Conservation (phyloP, 2,113 vertebrate genomes). For the Symphodus melops region DNA sequence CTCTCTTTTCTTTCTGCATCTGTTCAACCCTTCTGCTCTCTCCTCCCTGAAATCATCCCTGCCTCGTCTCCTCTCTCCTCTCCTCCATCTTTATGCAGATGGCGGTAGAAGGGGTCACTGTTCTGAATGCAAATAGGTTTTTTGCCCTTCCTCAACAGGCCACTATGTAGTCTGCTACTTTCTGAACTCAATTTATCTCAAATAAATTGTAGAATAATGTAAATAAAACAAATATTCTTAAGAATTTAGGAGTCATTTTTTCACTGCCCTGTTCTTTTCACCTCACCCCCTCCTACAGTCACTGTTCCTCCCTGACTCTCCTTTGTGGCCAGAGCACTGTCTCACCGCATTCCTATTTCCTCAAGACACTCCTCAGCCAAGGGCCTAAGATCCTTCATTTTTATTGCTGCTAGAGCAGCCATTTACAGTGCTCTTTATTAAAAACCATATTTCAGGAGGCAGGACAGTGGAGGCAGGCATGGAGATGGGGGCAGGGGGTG, state of each 20-base stretch:
- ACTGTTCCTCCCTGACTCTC: constrained; percentile 28
- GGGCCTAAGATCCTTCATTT: constrained; percentile 76
- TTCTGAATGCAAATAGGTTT: constrained; percentile 78
- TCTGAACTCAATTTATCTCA: constrained; percentile 55
- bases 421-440: constrained; percentile 84
- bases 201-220: constrained; percentile 51
- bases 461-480: constrained; percentile 54
- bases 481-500: constrained; percentile 51
- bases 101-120: constrained; percentile 73
- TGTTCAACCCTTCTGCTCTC: constrained; percentile 47
- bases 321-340: constrained; percentile 59
- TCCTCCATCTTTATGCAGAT: constrained; percentile 79
- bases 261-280: constrained; percentile 22
- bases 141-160: constrained; percentile 65
- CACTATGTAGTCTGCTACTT: constrained; percentile 46
- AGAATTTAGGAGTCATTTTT: constrained; percentile 49
- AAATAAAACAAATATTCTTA: constrained; percentile 62
- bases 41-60: constrained; percentile 58
- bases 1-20: constrained; percentile 58
- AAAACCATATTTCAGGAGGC: constrained; percentile 83
- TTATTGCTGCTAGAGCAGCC: constrained; percentile 77
- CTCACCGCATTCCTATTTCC: constrained; percentile 70
- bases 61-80: constrained; percentile 58
- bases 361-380: constrained; percentile 72
- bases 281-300: constrained; percentile 27